phyloP scores from a whole-genome alignment of 2,888 invertebrate genomes.

The Eupithecia subumbrata region DNA sequence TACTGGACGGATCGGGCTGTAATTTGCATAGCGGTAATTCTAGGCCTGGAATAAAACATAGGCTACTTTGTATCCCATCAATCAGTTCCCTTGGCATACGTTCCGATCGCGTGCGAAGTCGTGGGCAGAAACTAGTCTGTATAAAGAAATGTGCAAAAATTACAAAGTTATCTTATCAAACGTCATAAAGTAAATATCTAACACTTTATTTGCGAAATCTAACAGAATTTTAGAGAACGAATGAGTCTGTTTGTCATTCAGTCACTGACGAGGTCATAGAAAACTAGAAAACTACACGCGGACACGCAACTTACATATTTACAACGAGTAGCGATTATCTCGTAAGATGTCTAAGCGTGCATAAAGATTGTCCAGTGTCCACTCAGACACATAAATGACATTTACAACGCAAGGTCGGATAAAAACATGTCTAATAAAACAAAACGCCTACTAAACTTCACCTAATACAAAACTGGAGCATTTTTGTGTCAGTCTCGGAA shows the following conservation, averaged over 20 bases:
- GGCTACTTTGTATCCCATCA: no score
- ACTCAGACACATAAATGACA: slow-evolving; percentile 40
- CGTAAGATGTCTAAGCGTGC: slow-evolving; percentile 27
- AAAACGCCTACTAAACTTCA: slow-evolving; percentile 54
- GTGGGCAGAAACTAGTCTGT: no score
- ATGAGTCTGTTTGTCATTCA: slow-evolving; percentile 25
- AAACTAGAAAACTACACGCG: slow-evolving; percentile 17
- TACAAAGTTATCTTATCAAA: neutral
- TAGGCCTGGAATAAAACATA: no score
- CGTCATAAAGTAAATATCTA: neutral
- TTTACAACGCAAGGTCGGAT: slow-evolving; percentile 52
- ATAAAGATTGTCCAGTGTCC: slow-evolving; percentile 31
- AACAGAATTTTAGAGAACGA: slow-evolving; percentile 5
- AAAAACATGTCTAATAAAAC: slow-evolving; percentile 55
- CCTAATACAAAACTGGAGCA: slow-evolving; percentile 68
- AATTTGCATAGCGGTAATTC: no score
- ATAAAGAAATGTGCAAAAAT: neutral
- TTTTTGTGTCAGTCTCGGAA: slow-evolving; percentile 61
- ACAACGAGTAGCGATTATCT: slow-evolving; percentile 26
- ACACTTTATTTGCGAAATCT: neutral
- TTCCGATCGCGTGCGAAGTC: no score
- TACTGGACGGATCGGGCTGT: no score
- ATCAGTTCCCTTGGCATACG: no score
- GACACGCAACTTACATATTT: slow-evolving; percentile 27
- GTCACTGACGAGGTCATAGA: slow-evolving; percentile 23